Evolutionary conservation across 2,888 invertebrate genomes (phyloP), one percentile per base, ranked within the genome.

Genomic region (Watsonalla binaria): DNA sequence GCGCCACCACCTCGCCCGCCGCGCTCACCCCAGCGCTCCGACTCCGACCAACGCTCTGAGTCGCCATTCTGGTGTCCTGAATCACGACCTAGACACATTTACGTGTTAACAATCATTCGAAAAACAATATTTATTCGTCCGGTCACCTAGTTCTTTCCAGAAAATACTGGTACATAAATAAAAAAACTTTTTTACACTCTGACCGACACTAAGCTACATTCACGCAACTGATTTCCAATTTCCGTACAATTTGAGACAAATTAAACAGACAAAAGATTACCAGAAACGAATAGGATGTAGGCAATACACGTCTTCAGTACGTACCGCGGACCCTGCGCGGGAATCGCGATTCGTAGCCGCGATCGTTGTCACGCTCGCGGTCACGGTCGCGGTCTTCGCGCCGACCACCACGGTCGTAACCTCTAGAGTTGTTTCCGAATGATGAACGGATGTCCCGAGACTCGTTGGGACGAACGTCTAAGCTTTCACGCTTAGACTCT

Each of bases 291-390:
- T 8, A 34, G 37, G 52, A 52, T 54, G 48, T 51, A 45, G 51
- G 50, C 53, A 53, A 56, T 60, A 53, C 51, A 56, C 56, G 58
- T 51, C 54, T 56, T 57, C 51, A 54, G 53, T 61, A 74, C 74
- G 78, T 76, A 82, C 90, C 85, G 80, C 90, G 87, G 77, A 90
- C 88, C 72, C 87, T 86, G 86, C 83, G 86, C 84, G 80, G 87
- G 81, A 72, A 90, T 86, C 81, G 92, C 92, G 90, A 88, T 64
- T 91, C 90, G 79, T 92, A 85, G 72, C 86, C 84, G 79, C 93
- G 86, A 80, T 93, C 93, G 79, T 91, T 84, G 64, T 93, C 92
- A 74, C 92, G 87, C 68, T 92, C 92, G 76, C 92, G 91, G 78
- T 89, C 90, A 77, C 84, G 87, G 70, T 85, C 91, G 81, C 91